Conservation (phyloP, 2,113 vertebrate species). For the Onychostoma macrolepis region DNA sequence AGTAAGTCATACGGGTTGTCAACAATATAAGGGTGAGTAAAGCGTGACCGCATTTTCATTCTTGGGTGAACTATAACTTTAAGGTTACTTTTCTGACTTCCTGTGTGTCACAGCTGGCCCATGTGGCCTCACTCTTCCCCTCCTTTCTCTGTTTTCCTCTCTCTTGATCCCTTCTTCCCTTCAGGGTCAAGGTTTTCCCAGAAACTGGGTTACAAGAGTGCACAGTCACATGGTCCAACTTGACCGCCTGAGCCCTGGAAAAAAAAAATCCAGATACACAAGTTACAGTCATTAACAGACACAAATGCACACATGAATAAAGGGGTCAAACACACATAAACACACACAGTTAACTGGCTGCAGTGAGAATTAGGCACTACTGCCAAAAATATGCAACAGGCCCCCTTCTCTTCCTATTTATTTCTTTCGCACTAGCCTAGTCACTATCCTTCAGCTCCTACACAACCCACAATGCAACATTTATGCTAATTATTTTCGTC, state of each 20-base stretch:
- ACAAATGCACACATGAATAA: not conserved
- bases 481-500: not conserved
- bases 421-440: not conserved
- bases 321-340: not conserved
- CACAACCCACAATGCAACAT: not conserved
- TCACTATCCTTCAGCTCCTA: not conserved
- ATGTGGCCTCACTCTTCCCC: slow-evolving; percentile 3
- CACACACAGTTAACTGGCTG: not conserved
- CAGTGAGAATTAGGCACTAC: not conserved
- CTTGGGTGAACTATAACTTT: not conserved
- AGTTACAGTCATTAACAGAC: not conserved
- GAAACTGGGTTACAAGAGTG: slow-evolving; percentile 48
- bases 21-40: not conserved
- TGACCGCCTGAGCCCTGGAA: slow-evolving; percentile 3
- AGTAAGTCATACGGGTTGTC: not conserved
- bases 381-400: not conserved
- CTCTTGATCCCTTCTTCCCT: slow-evolving; percentile 27
- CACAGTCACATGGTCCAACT: slow-evolving; percentile 41
- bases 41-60: not conserved
- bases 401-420: not conserved
- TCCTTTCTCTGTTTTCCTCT: slow-evolving; percentile 4
- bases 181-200: slow-evolving; percentile 57
- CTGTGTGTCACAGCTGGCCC: slow-evolving; percentile 42
- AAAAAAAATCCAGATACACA: not conserved
- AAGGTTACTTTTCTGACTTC: slow-evolving; percentile 44